Conservation (phyloP, 1,140 invertebrate species). For the Ostrea edulis region DNA sequence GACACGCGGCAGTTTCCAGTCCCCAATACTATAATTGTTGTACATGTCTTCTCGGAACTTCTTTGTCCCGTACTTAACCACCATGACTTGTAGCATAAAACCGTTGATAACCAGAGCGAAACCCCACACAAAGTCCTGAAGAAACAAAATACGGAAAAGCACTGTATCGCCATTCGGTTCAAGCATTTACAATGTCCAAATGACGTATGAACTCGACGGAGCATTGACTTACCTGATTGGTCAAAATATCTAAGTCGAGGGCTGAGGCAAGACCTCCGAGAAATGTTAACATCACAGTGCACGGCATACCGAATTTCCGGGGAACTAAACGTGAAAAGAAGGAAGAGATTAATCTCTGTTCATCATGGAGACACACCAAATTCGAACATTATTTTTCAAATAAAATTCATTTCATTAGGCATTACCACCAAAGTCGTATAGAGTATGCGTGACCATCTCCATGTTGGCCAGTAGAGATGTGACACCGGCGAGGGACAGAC, state of each 20-base stretch:
- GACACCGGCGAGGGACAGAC: constrained; percentile 71
- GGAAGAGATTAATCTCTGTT: background rate
- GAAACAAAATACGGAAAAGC: background rate
- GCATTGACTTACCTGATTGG: constrained; percentile 66
- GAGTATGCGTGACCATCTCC: constrained; percentile 67
- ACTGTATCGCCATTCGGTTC: background rate
- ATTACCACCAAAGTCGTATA: constrained; percentile 72
- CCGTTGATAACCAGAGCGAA: constrained; percentile 73
- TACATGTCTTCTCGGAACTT: constrained; percentile 63
- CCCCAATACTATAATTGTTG: constrained; percentile 70
- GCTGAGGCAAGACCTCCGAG: constrained; percentile 67
- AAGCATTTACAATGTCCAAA: background rate
- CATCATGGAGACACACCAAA: background rate
- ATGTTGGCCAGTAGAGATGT: constrained; percentile 72
- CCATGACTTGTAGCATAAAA: constrained; percentile 69
- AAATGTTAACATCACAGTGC: constrained; percentile 64
- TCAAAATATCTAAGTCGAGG: constrained; percentile 67
- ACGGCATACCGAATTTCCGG: constrained; percentile 64
- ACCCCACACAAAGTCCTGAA: constrained; percentile 75
- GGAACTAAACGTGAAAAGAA: constrained; percentile 3
- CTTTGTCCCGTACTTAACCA: constrained; percentile 64
- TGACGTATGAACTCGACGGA: background rate
- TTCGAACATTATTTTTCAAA: background rate
- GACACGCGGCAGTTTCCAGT: constrained; percentile 68
- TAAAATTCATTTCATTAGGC: background rate